These are phyloP conservation scores for Thaumetopoea pityocampa DNA, from an alignment of 1,140 invertebrate species.

Conservation along the genomic window DNA sequence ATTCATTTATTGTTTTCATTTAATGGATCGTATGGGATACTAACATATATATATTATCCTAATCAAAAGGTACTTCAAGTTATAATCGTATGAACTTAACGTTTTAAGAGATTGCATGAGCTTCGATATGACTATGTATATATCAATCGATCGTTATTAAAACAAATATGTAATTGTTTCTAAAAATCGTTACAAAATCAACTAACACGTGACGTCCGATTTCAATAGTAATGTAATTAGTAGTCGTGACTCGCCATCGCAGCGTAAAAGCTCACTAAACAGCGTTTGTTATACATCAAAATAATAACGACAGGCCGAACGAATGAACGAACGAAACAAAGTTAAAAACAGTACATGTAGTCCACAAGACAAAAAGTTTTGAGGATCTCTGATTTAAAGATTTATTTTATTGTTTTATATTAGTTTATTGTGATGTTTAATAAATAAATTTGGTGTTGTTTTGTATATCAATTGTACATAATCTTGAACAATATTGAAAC, in stretches of 20 bases:
- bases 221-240: slow-evolving; percentile 25
- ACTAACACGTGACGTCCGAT: slow-evolving; percentile 29
- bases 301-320: too few species aligned
- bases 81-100: slow-evolving; percentile 42
- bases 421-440: too few species aligned
- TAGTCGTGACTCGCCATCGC: slow-evolving; percentile 16
- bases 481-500: too few species aligned
- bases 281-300: not conserved
- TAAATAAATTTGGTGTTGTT: too few species aligned
- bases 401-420: too few species aligned
- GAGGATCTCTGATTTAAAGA: too few species aligned
- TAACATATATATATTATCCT: slow-evolving; percentile 56
- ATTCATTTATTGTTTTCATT: slow-evolving; percentile 73
- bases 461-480: too few species aligned
- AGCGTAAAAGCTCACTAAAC: slow-evolving; percentile 11
- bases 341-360: too few species aligned
- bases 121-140: slow-evolving; percentile 30
- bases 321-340: too few species aligned
- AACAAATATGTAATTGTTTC: slow-evolving; percentile 11
- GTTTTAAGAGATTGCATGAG: slow-evolving; percentile 52
- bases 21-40: slow-evolving; percentile 49
- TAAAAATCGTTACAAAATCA: slow-evolving; percentile 11
- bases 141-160: slow-evolving; percentile 5
- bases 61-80: slow-evolving; percentile 58
- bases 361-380: too few species aligned